Base-by-base conservation (phyloP, 2,113 vertebrate genomes). In the Tychaedon coryphoeus region DNA sequence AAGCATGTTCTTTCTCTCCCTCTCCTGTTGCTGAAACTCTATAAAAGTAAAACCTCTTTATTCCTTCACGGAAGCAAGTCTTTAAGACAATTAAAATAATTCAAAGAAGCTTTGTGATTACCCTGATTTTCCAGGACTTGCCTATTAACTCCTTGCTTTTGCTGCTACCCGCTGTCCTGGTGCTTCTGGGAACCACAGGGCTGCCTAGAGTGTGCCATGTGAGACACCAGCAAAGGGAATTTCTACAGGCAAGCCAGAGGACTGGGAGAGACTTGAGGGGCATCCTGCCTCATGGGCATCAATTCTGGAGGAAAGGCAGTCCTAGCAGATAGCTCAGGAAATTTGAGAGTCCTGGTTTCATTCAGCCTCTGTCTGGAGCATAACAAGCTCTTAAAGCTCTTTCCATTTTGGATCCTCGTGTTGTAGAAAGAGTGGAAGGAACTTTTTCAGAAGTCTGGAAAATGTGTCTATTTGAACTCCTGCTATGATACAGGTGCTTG, bases 181-280 rank as follows among this genome's bases (percentile, higher is more conserved):
- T 8, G 28, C 17, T 43, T 48, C 8, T 19, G 60, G 79, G 56
- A 48, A 19, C 4, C 6, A 5, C 26, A 57, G 50, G 4, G 18
- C 25, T 71, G 25, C 61, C 48, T 42, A 28, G 43, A 62, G 10
- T 8, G 8, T 48, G 17, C 26, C 0, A 0, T n/a, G 48, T 3
- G 25, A 75, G 31, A 90, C 29, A 79, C 12, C 1, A 8, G 13
- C 29, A 79, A 48, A 28, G 8, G 16, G 36, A 79, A 75, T 50
- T 72, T 5, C 74, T 82, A 40, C 9, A 56, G 54, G 20, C 8
- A 78, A 72, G 19, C 10, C n/a, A 40, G 36, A 56, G 19, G 14
- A 29, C 8, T 26, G 51, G 29, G 53, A 40, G 33, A 43, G 53
- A n/a, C 11, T 10, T 3, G 51, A 72, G 5, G 10, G 5, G 5